Conservation (phyloP, 2,888 invertebrate genomes). For the Caprella mutica region DNA sequence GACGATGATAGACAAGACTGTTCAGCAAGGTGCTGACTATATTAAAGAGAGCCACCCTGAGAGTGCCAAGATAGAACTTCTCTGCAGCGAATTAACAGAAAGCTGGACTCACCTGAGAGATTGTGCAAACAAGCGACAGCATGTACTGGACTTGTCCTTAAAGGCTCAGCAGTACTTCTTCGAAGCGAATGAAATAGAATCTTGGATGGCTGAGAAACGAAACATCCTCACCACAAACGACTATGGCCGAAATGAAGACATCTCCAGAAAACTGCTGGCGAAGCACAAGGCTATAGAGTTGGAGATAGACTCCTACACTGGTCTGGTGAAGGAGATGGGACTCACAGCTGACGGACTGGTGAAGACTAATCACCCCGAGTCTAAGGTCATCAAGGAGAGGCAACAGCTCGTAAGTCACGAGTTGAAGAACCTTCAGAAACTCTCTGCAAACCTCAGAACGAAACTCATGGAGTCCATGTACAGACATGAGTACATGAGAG, state of each 20-base stretch:
- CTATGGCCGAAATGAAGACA: constrained; percentile 76
- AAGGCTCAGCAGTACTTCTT: constrained; percentile 85
- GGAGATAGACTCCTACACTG: constrained; percentile 80
- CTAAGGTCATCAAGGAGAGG: constrained; percentile 63
- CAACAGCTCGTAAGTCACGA: constrained; percentile 57
- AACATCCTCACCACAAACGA: constrained; percentile 70
- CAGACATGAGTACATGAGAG: constrained; percentile 79
- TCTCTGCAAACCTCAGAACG: constrained; percentile 65
- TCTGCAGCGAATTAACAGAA: constrained; percentile 58
- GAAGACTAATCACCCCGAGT: constrained; percentile 66
- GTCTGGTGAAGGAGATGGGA: constrained; percentile 85
- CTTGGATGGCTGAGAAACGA: constrained; percentile 80
- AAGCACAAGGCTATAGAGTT: constrained; percentile 88
- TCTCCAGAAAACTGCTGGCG: constrained; percentile 81
- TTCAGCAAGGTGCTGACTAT: constrained; percentile 64
- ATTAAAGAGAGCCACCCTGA: constrained; percentile 69
- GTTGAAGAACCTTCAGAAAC: constrained; percentile 64
- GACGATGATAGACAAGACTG: constrained; percentile 68
- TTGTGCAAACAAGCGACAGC: constrained; percentile 58
- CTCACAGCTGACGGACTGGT: constrained; percentile 72
- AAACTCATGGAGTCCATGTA: constrained; percentile 82
- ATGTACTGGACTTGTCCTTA: constrained; percentile 69
- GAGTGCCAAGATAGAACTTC: constrained; percentile 58
- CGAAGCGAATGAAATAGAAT: constrained; percentile 81
- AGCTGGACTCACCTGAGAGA: constrained; percentile 64